Base-by-base conservation (phyloP, 64 coral and sea anemone genomes). In the Montipora sp. region DNA sequence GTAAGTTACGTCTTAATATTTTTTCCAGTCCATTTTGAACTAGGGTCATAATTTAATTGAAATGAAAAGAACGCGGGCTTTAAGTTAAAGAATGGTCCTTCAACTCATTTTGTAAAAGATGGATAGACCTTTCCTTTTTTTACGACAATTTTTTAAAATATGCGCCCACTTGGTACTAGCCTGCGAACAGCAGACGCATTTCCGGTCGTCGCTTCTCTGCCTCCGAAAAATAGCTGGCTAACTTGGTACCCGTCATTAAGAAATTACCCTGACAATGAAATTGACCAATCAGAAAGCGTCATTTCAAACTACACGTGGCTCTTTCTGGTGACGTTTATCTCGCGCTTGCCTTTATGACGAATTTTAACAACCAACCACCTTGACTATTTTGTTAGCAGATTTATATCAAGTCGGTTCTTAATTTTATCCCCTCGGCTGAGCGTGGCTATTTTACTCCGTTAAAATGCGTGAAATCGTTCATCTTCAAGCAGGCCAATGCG, bases 391-490 rank as follows among this genome's bases (percentile, higher is more conserved):
- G 6, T 61, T 71, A 50, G 61, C 71, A 67, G 58, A 65, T 83
- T 83, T 83, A 7, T 83, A 12, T 15, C 0, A 14, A 85, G 82
- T 71, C 82, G 82, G 82, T 69, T 72, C 5, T 45, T 70, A 11
- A 11, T 22, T 71, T 20, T n/a, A 36, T 71, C 49, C 71, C 71
- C n/a, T 49, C 15, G 2, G 6, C 16, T 15, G 82, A 92, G 80
- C 60, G 75, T 77, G 16, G 71, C 47, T 58, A 18, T 69, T 88
- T 87, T 88, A 89, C 59, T 7, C 19, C 51, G 75, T 91, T 51
- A 93, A 91, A 94, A 98, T 98, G 97, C 95, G 97, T 83, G 97
- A 98, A 96, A 98, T 98, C 23, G 97, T 98, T 24, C 97, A 98
- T 90, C 79, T 95, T 68, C 97, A 98, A 94, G 92, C 94, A 6